Percentiles rank a stretch among this genome's conserved stretches.
These are phyloP conservation scores for Oncorhynchus mykiss DNA, from an alignment of 2,113 vertebrate genomes.

Conservation along the genomic window DNA sequence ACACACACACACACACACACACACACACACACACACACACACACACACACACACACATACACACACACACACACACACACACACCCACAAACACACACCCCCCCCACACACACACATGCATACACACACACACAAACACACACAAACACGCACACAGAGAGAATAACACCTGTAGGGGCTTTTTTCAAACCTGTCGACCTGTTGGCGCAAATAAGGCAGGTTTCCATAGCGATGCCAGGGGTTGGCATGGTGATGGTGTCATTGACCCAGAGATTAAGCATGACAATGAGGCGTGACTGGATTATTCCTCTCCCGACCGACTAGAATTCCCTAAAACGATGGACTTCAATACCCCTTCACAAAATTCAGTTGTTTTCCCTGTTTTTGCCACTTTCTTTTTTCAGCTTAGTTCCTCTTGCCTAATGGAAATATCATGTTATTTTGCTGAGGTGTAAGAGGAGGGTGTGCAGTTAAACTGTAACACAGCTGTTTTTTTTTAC, in stretches of 20 bases:
- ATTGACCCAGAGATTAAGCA: conserved; percentile 68
- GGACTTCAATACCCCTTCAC: background rate
- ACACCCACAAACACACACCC: background rate
- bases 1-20: conserved; percentile 23
- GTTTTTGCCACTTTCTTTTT: no score
- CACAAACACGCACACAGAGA: no score
- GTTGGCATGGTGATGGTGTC: conserved; percentile 73
- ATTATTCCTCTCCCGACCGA: background rate
- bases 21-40: conserved; percentile 60
- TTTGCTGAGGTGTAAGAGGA: no score
- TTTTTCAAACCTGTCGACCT: conserved; percentile 37
- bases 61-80: no score
- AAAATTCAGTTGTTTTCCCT: no score
- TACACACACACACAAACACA: no score
- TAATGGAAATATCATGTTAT: no score
- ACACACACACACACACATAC: background rate
- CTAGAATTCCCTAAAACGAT: conserved; percentile 44
- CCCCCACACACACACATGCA: no score
- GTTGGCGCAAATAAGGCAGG: conserved; percentile 59
- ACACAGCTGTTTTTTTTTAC: no score
- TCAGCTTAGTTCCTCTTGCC: no score
- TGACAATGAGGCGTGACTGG: conserved; percentile 62
- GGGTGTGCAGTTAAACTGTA: no score
- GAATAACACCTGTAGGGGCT: conserved; percentile 44
- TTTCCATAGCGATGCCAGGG: conserved; percentile 63